Conservation (phyloP, 2,113 vertebrate species). For the Serinus canaria region DNA sequence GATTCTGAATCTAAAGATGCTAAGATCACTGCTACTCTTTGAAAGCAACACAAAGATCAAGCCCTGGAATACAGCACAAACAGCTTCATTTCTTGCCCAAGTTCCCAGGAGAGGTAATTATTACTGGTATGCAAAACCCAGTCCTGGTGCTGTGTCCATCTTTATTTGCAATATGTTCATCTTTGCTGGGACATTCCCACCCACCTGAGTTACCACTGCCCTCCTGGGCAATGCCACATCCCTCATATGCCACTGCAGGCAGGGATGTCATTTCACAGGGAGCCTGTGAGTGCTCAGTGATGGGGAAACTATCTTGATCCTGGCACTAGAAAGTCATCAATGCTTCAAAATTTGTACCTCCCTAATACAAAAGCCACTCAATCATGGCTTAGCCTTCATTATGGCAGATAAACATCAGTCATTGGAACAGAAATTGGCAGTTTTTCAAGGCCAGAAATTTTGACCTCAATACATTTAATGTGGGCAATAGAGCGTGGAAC, state of each 20-base stretch:
- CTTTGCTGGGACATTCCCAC: neutral
- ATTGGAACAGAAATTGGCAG: neutral
- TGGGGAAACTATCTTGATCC: neutral
- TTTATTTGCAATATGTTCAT: neutral
- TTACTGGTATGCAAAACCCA: neutral
- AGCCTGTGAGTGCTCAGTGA: neutral
- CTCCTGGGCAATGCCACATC: neutral
- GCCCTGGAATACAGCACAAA: neutral
- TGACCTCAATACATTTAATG: constrained; percentile 17
- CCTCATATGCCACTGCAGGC: neutral
- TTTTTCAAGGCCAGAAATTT: constrained; percentile 26
- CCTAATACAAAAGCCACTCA: neutral
- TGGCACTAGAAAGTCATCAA: neutral
- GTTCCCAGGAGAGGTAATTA: neutral
- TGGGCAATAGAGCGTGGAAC: neutral
- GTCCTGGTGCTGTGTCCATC: neutral
- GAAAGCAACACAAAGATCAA: neutral
- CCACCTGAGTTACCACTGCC: neutral
- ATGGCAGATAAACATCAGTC: constrained; percentile 8
- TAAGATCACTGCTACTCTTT: neutral
- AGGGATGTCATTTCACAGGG: neutral
- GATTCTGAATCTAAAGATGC: neutral
- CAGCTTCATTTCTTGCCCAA: neutral
- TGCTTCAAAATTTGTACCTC: neutral
- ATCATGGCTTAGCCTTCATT: neutral